Evolutionary conservation across 2,113 vertebrate species (phyloP).

Genomic region (Crotalus horridus): DNA sequence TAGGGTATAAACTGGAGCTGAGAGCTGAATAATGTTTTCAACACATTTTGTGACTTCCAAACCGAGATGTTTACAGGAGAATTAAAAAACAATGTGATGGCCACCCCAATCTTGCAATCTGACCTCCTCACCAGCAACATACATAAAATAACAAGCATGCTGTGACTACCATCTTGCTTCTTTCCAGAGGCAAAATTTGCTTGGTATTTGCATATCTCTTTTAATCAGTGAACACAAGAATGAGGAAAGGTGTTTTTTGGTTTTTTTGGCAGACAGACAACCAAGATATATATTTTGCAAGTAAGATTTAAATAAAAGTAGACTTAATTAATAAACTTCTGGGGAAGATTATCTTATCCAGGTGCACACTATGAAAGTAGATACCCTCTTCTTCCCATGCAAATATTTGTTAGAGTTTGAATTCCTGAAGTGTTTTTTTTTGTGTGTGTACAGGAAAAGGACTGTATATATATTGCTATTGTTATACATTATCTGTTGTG

Average conservation of each 20-base stretch:
- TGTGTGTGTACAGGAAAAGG: neutral
- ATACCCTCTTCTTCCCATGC: neutral
- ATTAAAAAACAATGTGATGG: too few relatives aligned
- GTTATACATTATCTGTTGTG: neutral
- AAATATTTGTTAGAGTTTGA: neutral
- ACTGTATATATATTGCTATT: neutral
- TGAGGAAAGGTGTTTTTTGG: conserved; percentile 4
- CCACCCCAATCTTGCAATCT: too few relatives aligned
- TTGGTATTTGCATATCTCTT: neutral
- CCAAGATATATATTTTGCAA: neutral
- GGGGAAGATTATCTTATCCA: conserved; percentile 23
- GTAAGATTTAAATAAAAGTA: conserved; percentile 14
- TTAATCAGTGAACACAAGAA: neutral
- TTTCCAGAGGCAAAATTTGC: neutral
- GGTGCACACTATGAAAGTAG: neutral
- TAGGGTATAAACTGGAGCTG: too few relatives aligned
- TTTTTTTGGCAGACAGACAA: neutral
- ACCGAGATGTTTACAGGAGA: too few relatives aligned
- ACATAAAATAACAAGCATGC: too few relatives aligned
- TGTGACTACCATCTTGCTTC: neutral
- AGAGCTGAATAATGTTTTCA: too few relatives aligned
- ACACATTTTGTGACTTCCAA: too few relatives aligned
- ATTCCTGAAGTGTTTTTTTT: neutral
- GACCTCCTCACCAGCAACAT: too few relatives aligned
- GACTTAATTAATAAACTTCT: conserved; percentile 34